Evolutionary conservation across 2,888 invertebrate genomes (phyloP), one percentile per base, ranked within the genome.

Genomic region (Vesta saturnalis): DNA sequence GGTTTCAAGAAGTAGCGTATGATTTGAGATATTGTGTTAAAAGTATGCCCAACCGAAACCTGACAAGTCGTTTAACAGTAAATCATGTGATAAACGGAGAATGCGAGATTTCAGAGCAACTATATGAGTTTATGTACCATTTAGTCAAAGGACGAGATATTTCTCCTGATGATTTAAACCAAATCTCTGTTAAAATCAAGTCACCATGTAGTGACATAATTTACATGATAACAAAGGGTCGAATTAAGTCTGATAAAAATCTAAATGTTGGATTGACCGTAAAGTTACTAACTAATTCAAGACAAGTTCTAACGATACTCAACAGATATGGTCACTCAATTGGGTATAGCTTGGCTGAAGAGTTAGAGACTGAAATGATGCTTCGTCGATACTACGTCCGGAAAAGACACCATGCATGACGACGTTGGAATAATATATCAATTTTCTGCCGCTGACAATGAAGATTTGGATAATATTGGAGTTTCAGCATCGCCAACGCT

Each of bases 41-140:
- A 49, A 49, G 47, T 49, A 49, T 49, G 8, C 18, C 47, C 18
- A 15, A 3, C 15, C 47, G 8, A 49, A 49, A 49, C 14, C 47
- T 49, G 15, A n/a, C 47, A 15, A 49, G 47, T 49, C 47, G 47
- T 49, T 49, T 49, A 49, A 49, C 47, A n/a, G 18, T 49, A 49
- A 8, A 49, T 16, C 14, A 49, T 18, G 47, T 49, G 47, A 15
- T 49, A 49, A 49, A 49, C 8, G 47, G 47, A 49, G 18, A 49
- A 49, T 49, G 47, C 47, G 18, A 49, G 15, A 49, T 49, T 49
- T 15, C 47, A 16, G n/a, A 49, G 15, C 47, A 49, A 18, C 47
- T 49, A 15, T 49, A 49, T 49, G 18, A 49, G 47, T 49, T 49
- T 49, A 49, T 49, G 47, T 49, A 49, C 47, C 18, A 49, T 49